Evolutionary conservation across 2,113 vertebrate genomes (phyloP), one percentile per base, ranked within the genome.

Genomic region (Pyxicephalus adspersus): DNA sequence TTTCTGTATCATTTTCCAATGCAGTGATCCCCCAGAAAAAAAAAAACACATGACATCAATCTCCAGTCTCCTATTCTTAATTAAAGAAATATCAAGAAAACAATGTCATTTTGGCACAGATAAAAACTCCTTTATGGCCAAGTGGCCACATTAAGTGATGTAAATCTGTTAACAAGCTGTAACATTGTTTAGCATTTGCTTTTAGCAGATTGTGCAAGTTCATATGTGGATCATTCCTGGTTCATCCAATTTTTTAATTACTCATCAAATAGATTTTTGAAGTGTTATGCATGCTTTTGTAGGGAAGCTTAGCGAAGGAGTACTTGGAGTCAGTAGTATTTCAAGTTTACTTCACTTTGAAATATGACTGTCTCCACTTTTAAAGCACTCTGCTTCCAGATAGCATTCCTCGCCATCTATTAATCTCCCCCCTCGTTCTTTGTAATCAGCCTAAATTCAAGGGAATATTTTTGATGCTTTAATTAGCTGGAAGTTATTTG

Each of bases 291-390:
- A 64, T 81, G 50, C 51, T 74, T 74, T 20, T 58, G 71, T 61
- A 19, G 65, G 28, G 29, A 71, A 38, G 22, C 58, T 26, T 68
- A 60, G 54, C 23, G 19, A 75, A 82, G 71, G 80, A 82, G 80
- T 75, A 66, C 26, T 82, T 28, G 1, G 63, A 73, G 60, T 74
- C 80, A 65, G 71, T 79, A 51, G 70, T 82, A 75, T 66, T 82
- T 82, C 71, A 82, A 66, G 61, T 82, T 82, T 0, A 3, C 72
- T 85, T 84, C 0, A 0, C 3, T 83, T 66, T 66, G 76, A 86
- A 86, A 80, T 83, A 29, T 5, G 65, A 3, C 28, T 50, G 45
- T 57, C 84, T 80, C 80, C 22, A 83, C 84, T 85, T 73, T 3
- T 73, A 58, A 4, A 60, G 5, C 72, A 57, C 1, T 70, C 3